These are phyloP conservation scores for Acronicta psi DNA, from an alignment of 2,888 invertebrate genomes.

Conservation along the genomic window DNA sequence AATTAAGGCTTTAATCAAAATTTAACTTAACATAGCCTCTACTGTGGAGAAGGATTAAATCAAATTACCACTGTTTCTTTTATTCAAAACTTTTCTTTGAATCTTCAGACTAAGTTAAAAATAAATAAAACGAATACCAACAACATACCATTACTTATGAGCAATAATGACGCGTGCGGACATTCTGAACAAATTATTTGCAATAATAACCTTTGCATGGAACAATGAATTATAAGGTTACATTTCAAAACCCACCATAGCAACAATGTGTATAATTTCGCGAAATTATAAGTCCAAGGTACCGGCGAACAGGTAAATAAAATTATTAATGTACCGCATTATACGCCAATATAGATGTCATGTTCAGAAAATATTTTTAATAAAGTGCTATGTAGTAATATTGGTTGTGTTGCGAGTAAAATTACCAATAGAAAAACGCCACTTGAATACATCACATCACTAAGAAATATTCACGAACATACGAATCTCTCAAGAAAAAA, in stretches of 20 bases:
- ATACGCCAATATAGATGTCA: conserved; percentile 33
- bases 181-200: conserved; percentile 25
- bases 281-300: conserved; percentile 17
- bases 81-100: too few species aligned
- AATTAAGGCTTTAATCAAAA: too few species aligned
- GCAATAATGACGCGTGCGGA: conserved; percentile 17
- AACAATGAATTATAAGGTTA: conserved; percentile 37
- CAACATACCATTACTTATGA: conserved; percentile 5
- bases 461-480: too few species aligned
- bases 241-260: conserved; percentile 25
- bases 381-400: conserved; percentile 11
- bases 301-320: conserved; percentile 34
- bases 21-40: too few species aligned
- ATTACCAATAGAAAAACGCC: conserved; percentile 17
- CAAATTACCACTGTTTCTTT: too few species aligned
- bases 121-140: conserved; percentile 4
- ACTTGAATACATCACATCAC: conserved; percentile 1
- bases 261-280: conserved; percentile 29
- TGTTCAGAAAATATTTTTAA: conserved; percentile 24
- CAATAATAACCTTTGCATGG: conserved; percentile 30
- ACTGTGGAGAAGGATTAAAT: too few species aligned
- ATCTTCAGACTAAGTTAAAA: not conserved
- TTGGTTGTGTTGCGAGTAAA: conserved; percentile 18
- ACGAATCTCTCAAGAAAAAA: too few species aligned
- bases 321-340: conserved; percentile 25